A percentile compares a stretch with the other conserved stretches of the same genome.
Conservation (phyloP, 2,888 invertebrate genomes). For the Cancer borealis region DNA sequence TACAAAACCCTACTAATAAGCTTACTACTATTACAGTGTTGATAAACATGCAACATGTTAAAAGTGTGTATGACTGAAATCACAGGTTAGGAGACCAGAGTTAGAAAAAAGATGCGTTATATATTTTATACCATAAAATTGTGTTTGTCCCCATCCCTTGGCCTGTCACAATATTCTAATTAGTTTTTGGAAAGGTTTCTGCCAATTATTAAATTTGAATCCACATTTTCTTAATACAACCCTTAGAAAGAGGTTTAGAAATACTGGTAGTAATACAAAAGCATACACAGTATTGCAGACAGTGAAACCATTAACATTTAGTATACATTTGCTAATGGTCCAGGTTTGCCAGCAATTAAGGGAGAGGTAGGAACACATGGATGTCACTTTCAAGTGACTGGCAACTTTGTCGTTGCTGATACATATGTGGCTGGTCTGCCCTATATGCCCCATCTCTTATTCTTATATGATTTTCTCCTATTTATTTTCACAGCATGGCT, state of each 20-base stretch:
- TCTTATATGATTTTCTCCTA: constrained; percentile 3
- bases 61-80: constrained; percentile 74
- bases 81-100: constrained; percentile 75
- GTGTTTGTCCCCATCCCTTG: constrained; percentile 66
- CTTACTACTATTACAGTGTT: constrained; percentile 75
- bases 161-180: constrained; percentile 43
- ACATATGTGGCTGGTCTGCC: constrained; percentile 60
- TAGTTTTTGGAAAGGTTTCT: constrained; percentile 56
- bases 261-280: constrained; percentile 72
- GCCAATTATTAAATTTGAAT: constrained; percentile 55
- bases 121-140: constrained; percentile 67
- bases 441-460: constrained; percentile 48
- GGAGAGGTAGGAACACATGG: constrained; percentile 74
- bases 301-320: constrained; percentile 70
- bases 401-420: constrained; percentile 56
- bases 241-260: constrained; percentile 64
- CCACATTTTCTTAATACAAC: constrained; percentile 45
- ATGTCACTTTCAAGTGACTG: constrained; percentile 67
- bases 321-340: constrained; percentile 60
- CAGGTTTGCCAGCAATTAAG: constrained; percentile 65
- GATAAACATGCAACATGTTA: constrained; percentile 76
- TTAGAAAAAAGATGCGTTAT: constrained; percentile 65
- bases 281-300: constrained; percentile 74
- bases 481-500: constrained; percentile 55
- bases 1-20: constrained; percentile 76